Conservation (phyloP, 2,113 vertebrate genomes). For the Phocoena sinus region DNA sequence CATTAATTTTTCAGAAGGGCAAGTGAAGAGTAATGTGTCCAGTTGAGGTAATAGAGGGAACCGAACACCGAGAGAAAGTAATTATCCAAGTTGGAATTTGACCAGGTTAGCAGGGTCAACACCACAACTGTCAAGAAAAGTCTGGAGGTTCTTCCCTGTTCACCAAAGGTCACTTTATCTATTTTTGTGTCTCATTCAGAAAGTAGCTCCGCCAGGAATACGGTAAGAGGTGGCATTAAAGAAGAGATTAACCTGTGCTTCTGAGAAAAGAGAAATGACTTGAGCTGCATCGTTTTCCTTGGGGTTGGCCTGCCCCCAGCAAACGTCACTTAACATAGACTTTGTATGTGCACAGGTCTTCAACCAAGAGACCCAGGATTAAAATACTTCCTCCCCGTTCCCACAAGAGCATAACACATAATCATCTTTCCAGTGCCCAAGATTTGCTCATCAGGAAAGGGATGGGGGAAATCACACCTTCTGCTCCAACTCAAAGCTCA, state of each 20-base stretch:
- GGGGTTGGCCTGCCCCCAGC: neutral
- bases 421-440: neutral
- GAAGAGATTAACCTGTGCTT: conserved; percentile 28
- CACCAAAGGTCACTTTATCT: conserved; percentile 58
- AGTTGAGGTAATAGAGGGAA: conserved; percentile 35
- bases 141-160: neutral
- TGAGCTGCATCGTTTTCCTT: neutral
- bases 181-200: conserved; percentile 55
- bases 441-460: neutral
- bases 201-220: conserved; percentile 12
- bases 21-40: conserved; percentile 55
- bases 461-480: neutral
- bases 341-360: neutral
- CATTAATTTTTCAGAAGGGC: conserved; percentile 69
- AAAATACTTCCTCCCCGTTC: neutral
- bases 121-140: conserved; percentile 47
- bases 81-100: conserved; percentile 34
- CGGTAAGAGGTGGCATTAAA: conserved; percentile 13
- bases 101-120: conserved; percentile 50
- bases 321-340: neutral
- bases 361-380: neutral
- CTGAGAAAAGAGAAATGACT: conserved; percentile 7
- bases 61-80: neutral
- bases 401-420: neutral
- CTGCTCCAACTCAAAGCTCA: neutral